Evolutionary conservation across 1,140 invertebrate species (phyloP), one percentile per base, ranked within the genome.

Genomic region (Matsumurasca onukii): DNA sequence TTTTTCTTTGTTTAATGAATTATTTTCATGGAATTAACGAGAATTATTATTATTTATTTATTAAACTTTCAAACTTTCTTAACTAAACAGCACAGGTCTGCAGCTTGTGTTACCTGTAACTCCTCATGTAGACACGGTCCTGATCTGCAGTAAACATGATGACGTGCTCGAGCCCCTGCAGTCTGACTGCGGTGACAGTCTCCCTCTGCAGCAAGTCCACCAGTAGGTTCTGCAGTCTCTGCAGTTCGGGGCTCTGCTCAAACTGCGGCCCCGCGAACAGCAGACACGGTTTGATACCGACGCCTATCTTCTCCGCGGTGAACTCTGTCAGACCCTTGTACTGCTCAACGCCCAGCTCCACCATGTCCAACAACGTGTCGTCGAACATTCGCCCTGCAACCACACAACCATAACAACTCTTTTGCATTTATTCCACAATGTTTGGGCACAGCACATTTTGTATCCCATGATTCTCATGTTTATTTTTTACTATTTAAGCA

Each of bases 161-260:
- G 0, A 94, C 90, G 83, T 98, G 93, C 79, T 99, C 97, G 48
- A 99, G 82, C 3, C 97, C 97, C 77, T 95, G 90, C 0, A 99
- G 79, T 69, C 95, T 85, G 57, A 99, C 86, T 49, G 88, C 86
- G 65, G 89, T 86, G 0, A 92, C 85, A 75, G 73, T 72, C 77
- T 96, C 92, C 66, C 95, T 89, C 73, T 95, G 88, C 78, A 99
- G 99, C 81, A 97, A 94, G 82, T 99, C 97, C 74, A 90, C 84
- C 67, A 99, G 85, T 20, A 99, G 77, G 78, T 93, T 98, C 75
- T 95, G 95, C 5, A 99, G 81, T 73, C 94, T 85, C 69, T 86
- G 86, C 66, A 92, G 85, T 68, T 96, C 91, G 57, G 90, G 83
- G 70, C 89, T 89, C 70, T 88, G 83, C 31, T 97, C 90, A 88